Conservation (phyloP, 2,888 invertebrate species). For the Drosophila putrida region DNA sequence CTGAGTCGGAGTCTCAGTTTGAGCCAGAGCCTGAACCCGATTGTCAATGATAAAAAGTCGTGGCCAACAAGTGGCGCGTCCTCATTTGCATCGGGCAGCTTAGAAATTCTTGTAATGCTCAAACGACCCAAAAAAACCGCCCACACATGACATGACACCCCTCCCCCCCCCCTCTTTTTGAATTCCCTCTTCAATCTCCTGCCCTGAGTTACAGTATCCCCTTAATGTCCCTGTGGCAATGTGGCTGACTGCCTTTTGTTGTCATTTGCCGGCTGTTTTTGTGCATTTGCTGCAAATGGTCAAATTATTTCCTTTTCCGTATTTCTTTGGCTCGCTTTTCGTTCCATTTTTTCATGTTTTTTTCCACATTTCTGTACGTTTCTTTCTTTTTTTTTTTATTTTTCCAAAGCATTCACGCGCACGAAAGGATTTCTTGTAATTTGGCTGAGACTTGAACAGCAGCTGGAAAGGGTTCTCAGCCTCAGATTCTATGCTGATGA, state of each 20-base stretch:
- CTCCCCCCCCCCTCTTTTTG: background rate
- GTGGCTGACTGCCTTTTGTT: conserved; percentile 64
- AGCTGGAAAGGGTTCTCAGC: conserved; percentile 71
- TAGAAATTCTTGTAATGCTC: conserved; percentile 64
- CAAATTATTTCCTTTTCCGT: conserved; percentile 81
- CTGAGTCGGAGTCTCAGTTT: conserved; percentile 18
- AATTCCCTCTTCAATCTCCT: background rate
- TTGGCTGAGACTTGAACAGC: conserved; percentile 76
- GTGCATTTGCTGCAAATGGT: conserved; percentile 72
- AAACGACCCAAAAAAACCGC: conserved; percentile 61
- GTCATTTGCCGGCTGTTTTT: conserved; percentile 66
- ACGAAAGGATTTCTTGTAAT: conserved; percentile 84
- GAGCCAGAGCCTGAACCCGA: conserved; percentile 45
- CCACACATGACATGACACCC: conserved; percentile 68
- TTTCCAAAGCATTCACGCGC: conserved; percentile 81
- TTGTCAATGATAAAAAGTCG: conserved; percentile 75
- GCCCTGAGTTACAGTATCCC: background rate
- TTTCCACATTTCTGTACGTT: conserved; percentile 66
- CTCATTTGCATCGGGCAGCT: conserved; percentile 71
- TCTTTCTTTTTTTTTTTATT: conserved; percentile 51
- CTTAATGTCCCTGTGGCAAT: conserved; percentile 48
- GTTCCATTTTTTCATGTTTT: conserved; percentile 48
- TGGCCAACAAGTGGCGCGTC: conserved; percentile 78
- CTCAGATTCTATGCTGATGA: conserved; percentile 58
- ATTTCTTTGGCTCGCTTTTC: conserved; percentile 59